phyloP scores from a whole-genome alignment of 92 coral and sea anemone species.

The Siderastrea siderea region DNA sequence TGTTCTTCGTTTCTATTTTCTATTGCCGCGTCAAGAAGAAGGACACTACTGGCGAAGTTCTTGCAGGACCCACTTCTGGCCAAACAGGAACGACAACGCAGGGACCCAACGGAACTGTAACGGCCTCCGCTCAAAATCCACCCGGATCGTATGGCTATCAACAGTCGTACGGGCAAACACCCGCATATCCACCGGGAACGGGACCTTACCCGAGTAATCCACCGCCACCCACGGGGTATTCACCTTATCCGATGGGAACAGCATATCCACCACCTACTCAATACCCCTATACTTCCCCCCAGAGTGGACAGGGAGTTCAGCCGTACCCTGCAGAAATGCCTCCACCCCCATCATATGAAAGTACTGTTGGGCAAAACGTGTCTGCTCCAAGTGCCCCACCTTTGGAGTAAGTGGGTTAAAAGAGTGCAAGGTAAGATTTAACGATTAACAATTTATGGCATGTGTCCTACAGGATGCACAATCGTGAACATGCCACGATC shows the following conservation, averaged over 20 bases:
- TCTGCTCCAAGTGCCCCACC: slow-evolving; percentile 27
- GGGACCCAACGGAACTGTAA: slow-evolving; percentile 2
- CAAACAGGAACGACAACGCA: slow-evolving; percentile 10
- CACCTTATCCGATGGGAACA: slow-evolving; percentile 26
- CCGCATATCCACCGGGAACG: slow-evolving; percentile 25
- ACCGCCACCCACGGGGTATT: slow-evolving; percentile 16
- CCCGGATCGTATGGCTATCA: neutral
- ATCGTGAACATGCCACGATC: neutral
- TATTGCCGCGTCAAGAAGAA: slow-evolving; percentile 20
- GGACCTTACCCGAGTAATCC: slow-evolving; percentile 32
- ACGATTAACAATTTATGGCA: neutral
- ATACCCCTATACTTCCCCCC: slow-evolving; percentile 30
- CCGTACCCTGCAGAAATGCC: slow-evolving; percentile 49
- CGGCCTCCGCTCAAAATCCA: slow-evolving; percentile 8
- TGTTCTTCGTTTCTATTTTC: slow-evolving; percentile 23
- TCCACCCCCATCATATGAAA: slow-evolving; percentile 59
- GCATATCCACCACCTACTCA: slow-evolving; percentile 25
- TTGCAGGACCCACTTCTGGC: neutral
- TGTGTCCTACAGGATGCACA: neutral
- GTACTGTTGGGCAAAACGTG: slow-evolving; percentile 22
- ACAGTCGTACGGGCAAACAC: slow-evolving; percentile 25
- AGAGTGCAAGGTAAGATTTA: neutral
- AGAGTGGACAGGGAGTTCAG: slow-evolving; percentile 16
- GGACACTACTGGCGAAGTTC: slow-evolving; percentile 47
- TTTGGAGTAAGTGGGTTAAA: neutral